phyloP scores from a whole-genome alignment of 1,140 invertebrate species.

The Carposina sasakii region DNA sequence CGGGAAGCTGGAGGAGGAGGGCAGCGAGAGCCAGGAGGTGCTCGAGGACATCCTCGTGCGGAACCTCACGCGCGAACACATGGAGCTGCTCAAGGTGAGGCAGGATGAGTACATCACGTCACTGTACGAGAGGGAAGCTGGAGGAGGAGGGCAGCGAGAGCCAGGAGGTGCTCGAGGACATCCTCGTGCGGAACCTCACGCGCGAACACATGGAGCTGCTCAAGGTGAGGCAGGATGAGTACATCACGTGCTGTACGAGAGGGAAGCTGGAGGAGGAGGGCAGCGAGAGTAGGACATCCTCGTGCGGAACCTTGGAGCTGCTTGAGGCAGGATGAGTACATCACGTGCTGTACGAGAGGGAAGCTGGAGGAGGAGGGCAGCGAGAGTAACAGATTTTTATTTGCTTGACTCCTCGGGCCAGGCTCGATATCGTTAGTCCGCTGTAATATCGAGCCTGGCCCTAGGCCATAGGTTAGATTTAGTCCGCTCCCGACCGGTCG shows the following conservation, averaged over 20 bases:
- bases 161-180: constrained; percentile 91
- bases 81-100: constrained; percentile 84
- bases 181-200: constrained; percentile 88
- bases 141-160: constrained; percentile 86
- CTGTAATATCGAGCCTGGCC: too few relatives aligned
- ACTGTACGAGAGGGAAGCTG: constrained; percentile 81
- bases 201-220: constrained; percentile 90
- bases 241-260: constrained; percentile 82
- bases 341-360: constrained; percentile 82
- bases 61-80: constrained; percentile 88
- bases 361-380: constrained; percentile 83
- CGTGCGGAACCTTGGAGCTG: constrained; percentile 87
- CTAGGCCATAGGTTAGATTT: too few relatives aligned
- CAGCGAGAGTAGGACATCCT: constrained; percentile 89
- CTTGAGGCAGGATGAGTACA: constrained; percentile 77
- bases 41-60: constrained; percentile 91
- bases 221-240: constrained; percentile 76
- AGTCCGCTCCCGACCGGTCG: too few relatives aligned
- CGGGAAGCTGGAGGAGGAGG: constrained; percentile 83
- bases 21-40: constrained; percentile 88
- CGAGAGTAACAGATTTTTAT: too few relatives aligned
- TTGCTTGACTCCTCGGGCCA: too few relatives aligned
- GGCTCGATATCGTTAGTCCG: too few relatives aligned
- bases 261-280: constrained; percentile 84
- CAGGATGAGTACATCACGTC: constrained; percentile 78